Conservation (phyloP, 2,113 vertebrate genomes). For the Notothenia rossii region DNA sequence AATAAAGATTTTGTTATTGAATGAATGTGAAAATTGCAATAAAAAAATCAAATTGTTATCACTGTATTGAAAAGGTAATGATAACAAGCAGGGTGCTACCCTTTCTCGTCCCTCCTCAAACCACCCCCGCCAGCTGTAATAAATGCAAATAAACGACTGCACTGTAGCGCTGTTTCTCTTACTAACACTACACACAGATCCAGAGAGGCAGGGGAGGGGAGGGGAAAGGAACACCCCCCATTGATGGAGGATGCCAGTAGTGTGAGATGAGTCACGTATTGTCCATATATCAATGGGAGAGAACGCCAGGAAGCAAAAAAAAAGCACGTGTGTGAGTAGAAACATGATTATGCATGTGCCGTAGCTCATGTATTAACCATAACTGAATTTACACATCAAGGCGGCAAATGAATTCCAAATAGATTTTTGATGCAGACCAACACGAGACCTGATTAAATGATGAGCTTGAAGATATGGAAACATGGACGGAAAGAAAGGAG, state of each 20-base stretch:
- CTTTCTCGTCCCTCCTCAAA: conserved; percentile 18
- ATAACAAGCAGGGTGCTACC: conserved; percentile 33
- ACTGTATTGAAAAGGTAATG: conserved; percentile 19
- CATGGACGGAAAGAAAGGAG: conserved; percentile 30
- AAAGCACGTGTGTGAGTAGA: conserved; percentile 46
- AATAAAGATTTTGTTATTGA: no score
- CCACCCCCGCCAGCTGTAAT: conserved; percentile 7
- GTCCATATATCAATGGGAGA: conserved; percentile 62
- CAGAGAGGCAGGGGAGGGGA: conserved; percentile 6
- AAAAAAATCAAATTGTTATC: no score
- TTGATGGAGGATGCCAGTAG: conserved; percentile 48
- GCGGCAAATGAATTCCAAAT: conserved; percentile 80
- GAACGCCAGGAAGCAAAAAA: conserved; percentile 43
- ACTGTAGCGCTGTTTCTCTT: conserved; percentile 13
- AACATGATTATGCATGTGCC: conserved; percentile 75
- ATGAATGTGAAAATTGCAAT: no score
- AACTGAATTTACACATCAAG: conserved; percentile 85
- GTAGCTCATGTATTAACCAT: conserved; percentile 84
- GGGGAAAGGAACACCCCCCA: conserved; percentile 16
- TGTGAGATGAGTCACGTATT: conserved; percentile 58
- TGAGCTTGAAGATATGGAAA: conserved; percentile 72
- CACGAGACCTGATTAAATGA: conserved; percentile 82
- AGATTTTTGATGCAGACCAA: conserved; percentile 78
- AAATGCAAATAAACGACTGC: conserved; percentile 49
- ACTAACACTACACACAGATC: conserved; percentile 26